Percentiles rank a stretch among this genome's conserved stretches.
These are phyloP conservation scores for Idaea straminata DNA, from an alignment of 2,888 invertebrate species.

Conservation along the genomic window DNA sequence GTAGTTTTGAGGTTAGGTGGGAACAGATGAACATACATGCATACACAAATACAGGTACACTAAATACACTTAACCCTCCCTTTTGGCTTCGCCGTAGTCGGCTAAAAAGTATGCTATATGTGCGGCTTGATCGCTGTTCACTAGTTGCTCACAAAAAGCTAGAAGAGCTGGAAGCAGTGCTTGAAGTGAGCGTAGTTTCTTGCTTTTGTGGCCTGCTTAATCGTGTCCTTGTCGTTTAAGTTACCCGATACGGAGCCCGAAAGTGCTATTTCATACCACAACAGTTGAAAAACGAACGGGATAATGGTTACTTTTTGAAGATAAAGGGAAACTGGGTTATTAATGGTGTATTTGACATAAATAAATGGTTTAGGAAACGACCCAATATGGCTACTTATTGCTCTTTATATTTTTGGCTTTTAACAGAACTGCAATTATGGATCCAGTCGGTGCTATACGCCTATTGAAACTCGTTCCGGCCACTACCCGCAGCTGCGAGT, in stretches of 20 bases:
- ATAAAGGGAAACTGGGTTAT: constrained; percentile 11
- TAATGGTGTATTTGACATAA: constrained; percentile 12
- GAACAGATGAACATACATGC: too few species aligned
- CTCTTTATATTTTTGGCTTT: neutral
- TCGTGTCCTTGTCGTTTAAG: neutral
- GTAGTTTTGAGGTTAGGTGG: too few species aligned
- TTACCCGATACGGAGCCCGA: neutral
- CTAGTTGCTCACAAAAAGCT: neutral
- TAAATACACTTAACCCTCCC: too few species aligned
- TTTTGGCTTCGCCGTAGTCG: too few species aligned
- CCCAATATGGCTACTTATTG: neutral
- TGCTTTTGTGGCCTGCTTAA: neutral
- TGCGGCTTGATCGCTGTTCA: too few species aligned
- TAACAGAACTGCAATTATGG: neutral
- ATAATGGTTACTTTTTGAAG: constrained; percentile 4
- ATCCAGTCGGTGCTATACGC: too few species aligned
- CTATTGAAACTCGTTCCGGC: too few species aligned
- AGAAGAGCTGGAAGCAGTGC: neutral
- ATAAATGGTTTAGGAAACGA: constrained; percentile 9
- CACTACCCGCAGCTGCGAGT: too few species aligned
- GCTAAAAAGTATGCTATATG: too few species aligned
- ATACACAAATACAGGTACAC: too few species aligned
- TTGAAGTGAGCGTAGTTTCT: neutral
- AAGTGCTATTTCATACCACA: neutral
- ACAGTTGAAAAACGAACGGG: neutral